Conservation (phyloP, 2,113 vertebrate genomes). For the Dromiciops gliroides region DNA sequence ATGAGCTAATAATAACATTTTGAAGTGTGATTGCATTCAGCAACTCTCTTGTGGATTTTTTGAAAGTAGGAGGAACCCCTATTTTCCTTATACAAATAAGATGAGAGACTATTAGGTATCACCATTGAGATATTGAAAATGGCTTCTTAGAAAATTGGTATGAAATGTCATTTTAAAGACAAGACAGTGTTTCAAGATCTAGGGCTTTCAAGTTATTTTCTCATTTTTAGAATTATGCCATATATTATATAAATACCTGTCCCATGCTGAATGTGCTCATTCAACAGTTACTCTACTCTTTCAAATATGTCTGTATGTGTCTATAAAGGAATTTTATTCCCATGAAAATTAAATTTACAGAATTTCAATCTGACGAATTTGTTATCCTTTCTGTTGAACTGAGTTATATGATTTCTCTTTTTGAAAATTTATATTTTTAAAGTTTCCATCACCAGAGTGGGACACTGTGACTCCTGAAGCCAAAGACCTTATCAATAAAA, state of each 20-base stretch:
- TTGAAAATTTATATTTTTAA: slow-evolving; percentile 54
- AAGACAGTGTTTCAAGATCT: slow-evolving; percentile 8
- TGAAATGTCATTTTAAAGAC: slow-evolving; percentile 21
- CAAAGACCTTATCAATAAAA: slow-evolving; percentile 99
- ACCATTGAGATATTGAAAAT: neutral
- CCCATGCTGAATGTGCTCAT: neutral
- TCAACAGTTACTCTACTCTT: neutral
- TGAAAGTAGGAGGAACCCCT: neutral
- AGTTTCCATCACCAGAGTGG: slow-evolving; percentile 99
- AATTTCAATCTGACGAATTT: neutral
- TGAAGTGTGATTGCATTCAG: neutral
- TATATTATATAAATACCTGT: too few species aligned
- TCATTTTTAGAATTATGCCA: neutral
- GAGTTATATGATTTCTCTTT: neutral
- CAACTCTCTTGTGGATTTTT: neutral
- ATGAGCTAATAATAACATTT: neutral
- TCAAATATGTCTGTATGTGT: neutral
- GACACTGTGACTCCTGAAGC: slow-evolving; percentile 98
- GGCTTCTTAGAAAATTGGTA: neutral
- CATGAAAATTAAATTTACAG: neutral
- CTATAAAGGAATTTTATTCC: neutral
- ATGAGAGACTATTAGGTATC: slow-evolving; percentile 3
- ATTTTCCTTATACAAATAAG: neutral
- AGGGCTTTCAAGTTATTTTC: slow-evolving; percentile 13
- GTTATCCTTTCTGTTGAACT: neutral